A percentile compares a stretch with the other conserved stretches of the same genome.
Evolutionary conservation across 2,888 invertebrate species (phyloP).

Genomic region (Hyppa rectilinea): DNA sequence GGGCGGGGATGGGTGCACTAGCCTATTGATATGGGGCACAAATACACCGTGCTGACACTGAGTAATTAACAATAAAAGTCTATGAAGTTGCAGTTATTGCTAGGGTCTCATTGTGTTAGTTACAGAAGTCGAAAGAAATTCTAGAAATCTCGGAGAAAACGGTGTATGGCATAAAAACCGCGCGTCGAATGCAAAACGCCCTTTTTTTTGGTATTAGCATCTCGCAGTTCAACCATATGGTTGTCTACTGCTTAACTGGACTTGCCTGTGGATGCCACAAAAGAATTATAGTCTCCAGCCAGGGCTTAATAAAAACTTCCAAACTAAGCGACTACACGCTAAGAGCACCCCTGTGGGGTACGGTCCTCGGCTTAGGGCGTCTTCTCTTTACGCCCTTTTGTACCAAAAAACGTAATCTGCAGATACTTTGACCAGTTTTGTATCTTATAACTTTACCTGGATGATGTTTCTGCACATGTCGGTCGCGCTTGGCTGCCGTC

Average conservation of each 20-base stretch:
- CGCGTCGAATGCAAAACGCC: neutral
- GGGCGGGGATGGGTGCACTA: too few species aligned
- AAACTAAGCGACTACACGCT: too few species aligned
- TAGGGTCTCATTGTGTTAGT: neutral
- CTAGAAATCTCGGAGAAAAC: neutral
- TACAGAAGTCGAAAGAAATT: neutral
- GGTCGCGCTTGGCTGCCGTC: constrained; percentile 95
- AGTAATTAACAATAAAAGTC: neutral
- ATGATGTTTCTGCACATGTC: constrained; percentile 95
- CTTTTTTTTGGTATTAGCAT: too few species aligned
- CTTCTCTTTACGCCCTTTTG: neutral
- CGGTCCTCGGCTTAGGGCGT: too few species aligned
- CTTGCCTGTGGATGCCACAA: too few species aligned
- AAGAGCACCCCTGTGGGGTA: too few species aligned
- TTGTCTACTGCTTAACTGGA: too few species aligned
- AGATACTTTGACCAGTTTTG: neutral
- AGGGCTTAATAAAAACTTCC: too few species aligned
- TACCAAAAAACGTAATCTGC: neutral
- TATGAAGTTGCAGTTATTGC: neutral
- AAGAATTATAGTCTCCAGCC: too few species aligned
- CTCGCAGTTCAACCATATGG: too few species aligned
- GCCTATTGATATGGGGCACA: neutral
- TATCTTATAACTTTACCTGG: constrained; percentile 90
- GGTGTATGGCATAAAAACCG: neutral
- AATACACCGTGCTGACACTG: neutral